Evolutionary conservation across 2,888 invertebrate genomes (phyloP), one percentile per base, ranked within the genome.

Genomic region (Polymixis flavicincta): DNA sequence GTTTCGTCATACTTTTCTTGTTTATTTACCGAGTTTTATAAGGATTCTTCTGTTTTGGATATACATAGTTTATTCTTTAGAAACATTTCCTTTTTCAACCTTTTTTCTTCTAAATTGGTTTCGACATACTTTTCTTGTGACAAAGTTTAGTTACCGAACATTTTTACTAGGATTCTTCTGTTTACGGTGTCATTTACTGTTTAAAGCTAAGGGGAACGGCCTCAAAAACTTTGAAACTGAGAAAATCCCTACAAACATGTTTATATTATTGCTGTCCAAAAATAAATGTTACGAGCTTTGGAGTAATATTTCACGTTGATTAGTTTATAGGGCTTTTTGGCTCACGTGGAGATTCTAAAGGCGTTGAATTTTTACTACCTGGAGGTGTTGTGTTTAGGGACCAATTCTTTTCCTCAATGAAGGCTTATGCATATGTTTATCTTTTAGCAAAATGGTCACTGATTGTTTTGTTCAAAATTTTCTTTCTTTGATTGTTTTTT

Each of bases 111-210:
- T 5, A 22, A 71, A 42, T 74, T 32, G 7, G 11, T 64, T 80
- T 37, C 22, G 7, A 14, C 5, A 52, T 13, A 5, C 32, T 52
- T 52, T 57, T n/a, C 42, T 59, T 57, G n/a, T 52, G 13, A 54
- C 32, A 0, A 42, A 54, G 22, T 80, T 74, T 54, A 2, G 22
- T 75, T 64, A 54, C 13, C 13, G 5, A 75, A 48, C 9, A 42
- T 6, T 54, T 82, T 81, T 65, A 48, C 7, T 32, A 75, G 82
- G 76, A 42, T 81, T 78, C 76, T 11, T 22, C 13, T 22, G 45
- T 13, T 7, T 37, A 48, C 9, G 54, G 19, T 13, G 22, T 54
- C 19, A 32, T 25, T 8, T n/a, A 42, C 80, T 80, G 63, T 63
- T 55, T 63, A 7, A 2, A 22, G 32, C 14, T 8, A 37, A 64